phyloP scores from a whole-genome alignment of 1,140 invertebrate species.

The Cydia strobilella region DNA sequence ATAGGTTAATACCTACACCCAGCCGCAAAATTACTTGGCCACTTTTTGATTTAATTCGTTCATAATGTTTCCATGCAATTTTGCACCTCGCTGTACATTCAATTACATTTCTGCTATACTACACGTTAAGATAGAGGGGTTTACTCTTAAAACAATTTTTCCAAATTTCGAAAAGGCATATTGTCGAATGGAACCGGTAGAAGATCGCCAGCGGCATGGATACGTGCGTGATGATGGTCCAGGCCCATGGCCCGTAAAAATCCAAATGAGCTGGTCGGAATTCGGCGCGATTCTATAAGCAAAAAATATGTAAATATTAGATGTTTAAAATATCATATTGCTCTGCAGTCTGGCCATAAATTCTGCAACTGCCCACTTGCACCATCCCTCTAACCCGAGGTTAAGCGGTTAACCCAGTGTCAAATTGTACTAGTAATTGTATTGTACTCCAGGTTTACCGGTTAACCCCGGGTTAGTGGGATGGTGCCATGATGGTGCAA shows the following conservation, averaged over 20 bases:
- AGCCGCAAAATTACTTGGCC: too few species aligned
- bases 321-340: not conserved
- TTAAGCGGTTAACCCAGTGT: too few species aligned
- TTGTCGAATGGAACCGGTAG: slow-evolving; percentile 95
- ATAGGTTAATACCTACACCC: too few species aligned
- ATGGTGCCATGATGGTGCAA: too few species aligned
- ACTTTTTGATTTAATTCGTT: too few species aligned
- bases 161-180: slow-evolving; percentile 98
- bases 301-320: not conserved
- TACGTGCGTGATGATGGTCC: slow-evolving; percentile 93
- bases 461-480: too few species aligned
- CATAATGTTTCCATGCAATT: too few species aligned
- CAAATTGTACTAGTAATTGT: too few species aligned
- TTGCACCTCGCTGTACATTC: not conserved
- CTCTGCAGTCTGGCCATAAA: too few species aligned
- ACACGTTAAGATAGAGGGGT: slow-evolving; percentile 45
- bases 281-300: slow-evolving; percentile 84
- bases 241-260: slow-evolving; percentile 91
- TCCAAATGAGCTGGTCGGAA: slow-evolving; percentile 89
- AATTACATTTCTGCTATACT: not conserved
- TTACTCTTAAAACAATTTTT: slow-evolving; percentile 92
- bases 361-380: too few species aligned
- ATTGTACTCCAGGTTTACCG: too few species aligned
- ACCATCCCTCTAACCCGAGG: too few species aligned
- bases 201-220: slow-evolving; percentile 93